Conservation (phyloP, 2,888 invertebrate species). For the Apodemia mormo region DNA sequence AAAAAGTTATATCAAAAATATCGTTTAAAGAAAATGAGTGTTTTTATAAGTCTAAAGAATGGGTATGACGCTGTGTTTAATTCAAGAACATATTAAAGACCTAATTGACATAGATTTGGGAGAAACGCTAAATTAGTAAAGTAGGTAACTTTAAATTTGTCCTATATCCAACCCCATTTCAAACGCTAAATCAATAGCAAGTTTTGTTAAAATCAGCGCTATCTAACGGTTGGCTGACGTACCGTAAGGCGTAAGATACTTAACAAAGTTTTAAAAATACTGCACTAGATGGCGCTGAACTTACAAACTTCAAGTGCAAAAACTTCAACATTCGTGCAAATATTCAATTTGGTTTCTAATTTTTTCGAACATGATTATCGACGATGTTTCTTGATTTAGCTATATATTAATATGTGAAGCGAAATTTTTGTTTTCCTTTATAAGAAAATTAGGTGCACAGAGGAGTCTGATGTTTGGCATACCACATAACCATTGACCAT, state of each 20-base stretch:
- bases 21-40: neutral
- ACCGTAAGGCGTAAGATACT: slow-evolving; percentile 33
- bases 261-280: neutral
- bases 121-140: slow-evolving; percentile 23
- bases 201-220: slow-evolving; percentile 31
- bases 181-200: slow-evolving; percentile 16
- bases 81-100: slow-evolving; percentile 15
- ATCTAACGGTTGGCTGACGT: slow-evolving; percentile 41
- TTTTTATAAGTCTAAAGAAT: neutral
- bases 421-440: no score
- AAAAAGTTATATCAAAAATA: neutral
- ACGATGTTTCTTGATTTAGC: no score
- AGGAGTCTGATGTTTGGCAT: no score
- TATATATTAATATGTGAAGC: no score
- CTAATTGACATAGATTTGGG: slow-evolving; percentile 24
- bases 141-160: slow-evolving; percentile 21
- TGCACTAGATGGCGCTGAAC: slow-evolving; percentile 46
- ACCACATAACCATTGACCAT: no score
- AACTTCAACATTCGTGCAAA: neutral
- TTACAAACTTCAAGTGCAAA: neutral
- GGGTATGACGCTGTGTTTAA: neutral
- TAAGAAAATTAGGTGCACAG: no score
- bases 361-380: no score
- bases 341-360: no score
- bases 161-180: slow-evolving; percentile 20